Conservation (phyloP, 2,797 vertebrate genomes). For the Peromyscus aztecus region DNA sequence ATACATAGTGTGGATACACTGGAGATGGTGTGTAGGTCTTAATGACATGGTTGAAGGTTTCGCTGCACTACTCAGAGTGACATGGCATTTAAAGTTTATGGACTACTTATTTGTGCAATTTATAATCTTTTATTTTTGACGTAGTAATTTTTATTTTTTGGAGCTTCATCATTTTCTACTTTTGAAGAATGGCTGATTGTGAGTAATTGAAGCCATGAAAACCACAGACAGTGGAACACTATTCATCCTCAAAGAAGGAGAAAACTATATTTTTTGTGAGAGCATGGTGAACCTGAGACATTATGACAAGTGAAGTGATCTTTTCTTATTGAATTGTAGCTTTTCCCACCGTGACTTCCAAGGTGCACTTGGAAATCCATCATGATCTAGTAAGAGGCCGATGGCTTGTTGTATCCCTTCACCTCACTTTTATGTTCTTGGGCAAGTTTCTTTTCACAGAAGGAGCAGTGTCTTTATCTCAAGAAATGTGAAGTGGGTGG, state of each 20-base stretch:
- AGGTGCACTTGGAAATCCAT: constrained; percentile 43
- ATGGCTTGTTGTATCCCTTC: constrained; percentile 69
- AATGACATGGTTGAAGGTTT: neutral
- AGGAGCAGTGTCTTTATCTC: constrained; percentile 69
- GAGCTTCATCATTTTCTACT: neutral
- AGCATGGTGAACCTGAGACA: neutral
- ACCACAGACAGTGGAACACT: neutral
- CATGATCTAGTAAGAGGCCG: constrained; percentile 63
- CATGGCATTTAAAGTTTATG: neutral
- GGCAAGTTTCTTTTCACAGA: constrained; percentile 64
- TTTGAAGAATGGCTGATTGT: neutral
- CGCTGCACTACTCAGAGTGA: neutral
- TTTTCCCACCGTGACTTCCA: neutral
- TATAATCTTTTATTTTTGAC: neutral
- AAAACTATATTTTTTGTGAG: neutral
- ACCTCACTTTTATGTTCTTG: constrained; percentile 68
- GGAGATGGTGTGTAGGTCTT: neutral
- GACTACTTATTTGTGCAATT: neutral
- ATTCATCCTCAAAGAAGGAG: neutral
- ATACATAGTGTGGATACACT: too few species aligned
- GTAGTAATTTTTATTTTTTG: neutral
- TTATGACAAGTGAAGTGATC: neutral
- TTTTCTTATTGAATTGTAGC: neutral
- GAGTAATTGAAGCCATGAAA: neutral
- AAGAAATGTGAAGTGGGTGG: constrained; percentile 69